Conservation (phyloP, 2,888 invertebrate genomes). For the Maniola hyperantus region DNA sequence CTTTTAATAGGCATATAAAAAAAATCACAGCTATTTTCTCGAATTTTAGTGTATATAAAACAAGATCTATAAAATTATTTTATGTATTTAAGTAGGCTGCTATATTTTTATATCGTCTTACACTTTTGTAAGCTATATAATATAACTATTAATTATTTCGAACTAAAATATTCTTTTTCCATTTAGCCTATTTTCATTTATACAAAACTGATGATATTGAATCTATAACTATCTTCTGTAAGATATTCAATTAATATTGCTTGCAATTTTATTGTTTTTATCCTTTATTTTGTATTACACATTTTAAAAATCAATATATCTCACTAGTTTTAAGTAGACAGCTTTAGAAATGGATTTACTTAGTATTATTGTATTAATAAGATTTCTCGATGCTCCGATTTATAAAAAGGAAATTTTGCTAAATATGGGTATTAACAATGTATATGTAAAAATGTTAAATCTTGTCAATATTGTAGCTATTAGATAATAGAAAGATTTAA, state of each 20-base stretch:
- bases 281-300: not conserved
- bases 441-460: not conserved
- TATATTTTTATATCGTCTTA: not conserved
- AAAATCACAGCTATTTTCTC: not conserved
- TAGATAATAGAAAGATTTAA: not conserved
- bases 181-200: not conserved
- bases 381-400: not conserved
- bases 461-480: slow-evolving; percentile 9
- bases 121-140: no score
- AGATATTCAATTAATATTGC: not conserved
- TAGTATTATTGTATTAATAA: slow-evolving; percentile 18
- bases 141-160: no score
- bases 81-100: not conserved
- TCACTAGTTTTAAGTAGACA: slow-evolving; percentile 46
- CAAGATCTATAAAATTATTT: not conserved
- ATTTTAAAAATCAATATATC: slow-evolving; percentile 40
- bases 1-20: not conserved
- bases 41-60: not conserved
- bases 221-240: not conserved
- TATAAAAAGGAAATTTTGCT: not conserved
- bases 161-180: not conserved
- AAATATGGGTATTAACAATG: no score
- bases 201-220: not conserved
- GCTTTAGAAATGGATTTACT: slow-evolving; percentile 29
- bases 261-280: not conserved